Evolutionary conservation across 2,888 invertebrate species (phyloP).

Genomic region (Portevinia maculata): DNA sequence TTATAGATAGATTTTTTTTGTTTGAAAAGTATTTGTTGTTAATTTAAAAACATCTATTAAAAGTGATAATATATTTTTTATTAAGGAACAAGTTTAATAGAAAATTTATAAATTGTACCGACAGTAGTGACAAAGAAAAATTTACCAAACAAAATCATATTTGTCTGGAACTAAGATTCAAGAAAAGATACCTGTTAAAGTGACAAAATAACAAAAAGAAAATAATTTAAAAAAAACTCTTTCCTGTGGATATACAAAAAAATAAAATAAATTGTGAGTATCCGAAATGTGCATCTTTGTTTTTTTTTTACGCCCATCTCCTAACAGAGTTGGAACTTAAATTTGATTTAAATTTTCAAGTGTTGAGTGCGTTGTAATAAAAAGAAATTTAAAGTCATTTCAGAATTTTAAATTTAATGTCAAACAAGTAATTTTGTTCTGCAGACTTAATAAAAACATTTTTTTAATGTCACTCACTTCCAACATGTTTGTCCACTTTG

Average conservation of each 20-base stretch:
- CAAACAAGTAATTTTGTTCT: background rate
- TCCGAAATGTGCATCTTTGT: background rate
- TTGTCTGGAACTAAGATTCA: slow-evolving; percentile 12
- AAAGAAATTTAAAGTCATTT: background rate
- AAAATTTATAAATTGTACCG: background rate
- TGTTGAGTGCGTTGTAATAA: background rate
- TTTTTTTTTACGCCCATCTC: slow-evolving; percentile 4
- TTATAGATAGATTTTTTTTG: slow-evolving; percentile 30
- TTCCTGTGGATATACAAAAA: slow-evolving; percentile 34
- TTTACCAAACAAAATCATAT: background rate
- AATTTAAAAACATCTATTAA: slow-evolving; percentile 7
- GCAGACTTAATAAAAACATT: no score
- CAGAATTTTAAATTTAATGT: background rate
- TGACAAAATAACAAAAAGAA: slow-evolving; percentile 27
- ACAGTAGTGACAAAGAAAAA: background rate
- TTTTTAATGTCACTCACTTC: background rate
- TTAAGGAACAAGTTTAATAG: slow-evolving; percentile 1
- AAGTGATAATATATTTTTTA: background rate
- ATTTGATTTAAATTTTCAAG: background rate
- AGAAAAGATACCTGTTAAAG: slow-evolving; percentile 35
- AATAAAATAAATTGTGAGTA: slow-evolving; percentile 42
- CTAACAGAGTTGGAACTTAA: slow-evolving; percentile 6
- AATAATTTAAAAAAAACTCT: background rate
- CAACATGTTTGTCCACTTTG: background rate
- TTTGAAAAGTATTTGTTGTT: background rate